phyloP scores from a whole-genome alignment of 2,113 vertebrate species.

The Neofelis nebulosa region DNA sequence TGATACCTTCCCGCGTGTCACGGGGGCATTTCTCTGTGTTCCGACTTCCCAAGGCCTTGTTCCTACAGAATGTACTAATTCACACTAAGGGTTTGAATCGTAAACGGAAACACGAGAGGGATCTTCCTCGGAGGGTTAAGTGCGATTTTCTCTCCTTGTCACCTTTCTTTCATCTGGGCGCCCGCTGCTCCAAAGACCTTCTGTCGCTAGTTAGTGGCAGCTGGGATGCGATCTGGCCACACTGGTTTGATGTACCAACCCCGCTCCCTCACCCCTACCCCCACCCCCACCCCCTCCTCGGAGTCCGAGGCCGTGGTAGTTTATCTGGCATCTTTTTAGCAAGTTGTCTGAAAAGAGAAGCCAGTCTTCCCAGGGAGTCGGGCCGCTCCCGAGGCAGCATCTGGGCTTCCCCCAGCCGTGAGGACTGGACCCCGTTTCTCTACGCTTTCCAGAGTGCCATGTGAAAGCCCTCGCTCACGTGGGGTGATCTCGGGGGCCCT shows the following conservation, averaged over 20 bases:
- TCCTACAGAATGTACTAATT: fast-evolving
- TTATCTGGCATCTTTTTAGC: not conserved
- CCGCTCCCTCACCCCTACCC: fast-evolving
- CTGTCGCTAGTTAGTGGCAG: fast-evolving
- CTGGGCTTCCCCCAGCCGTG: not conserved
- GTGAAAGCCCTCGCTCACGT: fast-evolving
- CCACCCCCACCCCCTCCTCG: too few relatives aligned
- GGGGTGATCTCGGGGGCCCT: fast-evolving
- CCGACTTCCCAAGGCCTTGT: not conserved
- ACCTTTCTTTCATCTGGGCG: not conserved
- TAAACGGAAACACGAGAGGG: fast-evolving
- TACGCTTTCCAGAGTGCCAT: fast-evolving
- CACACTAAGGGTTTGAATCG: fast-evolving
- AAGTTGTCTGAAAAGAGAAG: not conserved
- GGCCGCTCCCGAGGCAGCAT: not conserved
- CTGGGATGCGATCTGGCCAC: fast-evolving
- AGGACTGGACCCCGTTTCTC: not conserved
- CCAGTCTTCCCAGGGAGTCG: not conserved
- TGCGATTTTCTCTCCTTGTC: not conserved
- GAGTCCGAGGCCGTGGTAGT: fast-evolving
- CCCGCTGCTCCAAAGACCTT: not conserved
- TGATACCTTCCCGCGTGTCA: fast-evolving
- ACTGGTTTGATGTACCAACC: fast-evolving
- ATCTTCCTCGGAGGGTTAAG: fast-evolving
- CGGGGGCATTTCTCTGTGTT: not conserved